Evolutionary conservation across 2,113 vertebrate genomes (phyloP).

Genomic region (Myiagra hebetior): DNA sequence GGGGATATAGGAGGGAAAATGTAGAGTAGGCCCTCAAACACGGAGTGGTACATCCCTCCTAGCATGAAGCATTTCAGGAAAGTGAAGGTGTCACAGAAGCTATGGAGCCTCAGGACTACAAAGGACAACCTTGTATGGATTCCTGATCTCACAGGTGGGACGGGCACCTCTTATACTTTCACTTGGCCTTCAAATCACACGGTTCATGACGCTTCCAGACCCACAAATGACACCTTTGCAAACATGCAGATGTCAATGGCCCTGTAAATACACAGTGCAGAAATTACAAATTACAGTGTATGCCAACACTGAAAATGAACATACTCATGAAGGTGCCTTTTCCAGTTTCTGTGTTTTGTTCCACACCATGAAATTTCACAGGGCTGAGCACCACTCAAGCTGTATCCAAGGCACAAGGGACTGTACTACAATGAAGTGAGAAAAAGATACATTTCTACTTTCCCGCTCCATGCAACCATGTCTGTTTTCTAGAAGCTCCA

Average conservation of each 20-base stretch:
- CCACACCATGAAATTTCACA: not conserved
- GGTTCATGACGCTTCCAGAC: not conserved
- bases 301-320: not conserved
- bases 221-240: not conserved
- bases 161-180: not conserved
- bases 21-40: not conserved
- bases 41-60: not conserved
- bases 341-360: not conserved
- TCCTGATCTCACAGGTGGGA: not conserved
- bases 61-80: not conserved
- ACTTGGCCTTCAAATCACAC: not conserved
- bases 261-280: not conserved
- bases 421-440: not conserved
- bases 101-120: not conserved
- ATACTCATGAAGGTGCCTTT: not conserved
- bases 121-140: not conserved
- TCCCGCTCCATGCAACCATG: not conserved
- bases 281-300: not conserved
- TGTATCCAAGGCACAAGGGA: not conserved
- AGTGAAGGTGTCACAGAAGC: not conserved
- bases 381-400: not conserved
- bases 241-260: not conserved
- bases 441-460: not conserved
- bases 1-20: not conserved
- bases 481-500: not conserved